Evolutionary conservation across 2,113 vertebrate genomes (phyloP).

Genomic region (Hemibagrus wyckioides): DNA sequence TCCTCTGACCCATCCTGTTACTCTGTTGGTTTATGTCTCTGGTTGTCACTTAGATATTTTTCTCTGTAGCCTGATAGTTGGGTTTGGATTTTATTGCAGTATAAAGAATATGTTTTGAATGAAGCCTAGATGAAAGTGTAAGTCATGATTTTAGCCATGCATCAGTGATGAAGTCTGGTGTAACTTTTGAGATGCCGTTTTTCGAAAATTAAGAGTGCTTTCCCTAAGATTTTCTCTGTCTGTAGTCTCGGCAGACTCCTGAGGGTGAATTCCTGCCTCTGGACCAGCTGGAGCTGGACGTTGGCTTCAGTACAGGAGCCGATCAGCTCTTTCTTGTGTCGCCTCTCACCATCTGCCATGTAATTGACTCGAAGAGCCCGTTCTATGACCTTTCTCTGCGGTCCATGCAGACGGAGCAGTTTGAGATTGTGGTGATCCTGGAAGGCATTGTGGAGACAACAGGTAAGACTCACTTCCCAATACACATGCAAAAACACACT

Average conservation of each 20-base stretch:
- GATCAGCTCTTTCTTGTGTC: slow-evolving; percentile 91
- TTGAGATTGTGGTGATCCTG: slow-evolving; percentile 89
- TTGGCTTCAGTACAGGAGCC: slow-evolving; percentile 87
- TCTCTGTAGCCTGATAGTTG: background rate
- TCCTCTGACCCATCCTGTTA: background rate
- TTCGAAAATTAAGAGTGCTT: background rate
- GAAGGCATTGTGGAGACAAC: slow-evolving; percentile 90
- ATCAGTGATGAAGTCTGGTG: background rate
- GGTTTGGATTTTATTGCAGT: background rate
- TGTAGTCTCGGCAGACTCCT: slow-evolving; percentile 85
- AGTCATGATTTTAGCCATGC: background rate
- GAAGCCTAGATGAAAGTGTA: background rate
- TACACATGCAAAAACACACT: background rate
- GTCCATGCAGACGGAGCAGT: slow-evolving; percentile 85
- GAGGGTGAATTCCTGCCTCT: slow-evolving; percentile 88
- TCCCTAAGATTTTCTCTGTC: background rate
- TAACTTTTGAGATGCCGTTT: slow-evolving; percentile 5
- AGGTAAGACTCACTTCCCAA: slow-evolving; percentile 71
- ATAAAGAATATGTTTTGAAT: background rate
- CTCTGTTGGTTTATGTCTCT: background rate
- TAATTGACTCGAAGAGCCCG: slow-evolving; percentile 87
- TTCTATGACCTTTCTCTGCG: slow-evolving; percentile 87
- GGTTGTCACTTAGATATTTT: background rate
- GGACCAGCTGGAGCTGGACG: slow-evolving; percentile 88
- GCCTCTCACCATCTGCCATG: slow-evolving; percentile 88